phyloP scores from a whole-genome alignment of 2,797 vertebrate species.

The Ctenochaetus hawaiiensis region DNA sequence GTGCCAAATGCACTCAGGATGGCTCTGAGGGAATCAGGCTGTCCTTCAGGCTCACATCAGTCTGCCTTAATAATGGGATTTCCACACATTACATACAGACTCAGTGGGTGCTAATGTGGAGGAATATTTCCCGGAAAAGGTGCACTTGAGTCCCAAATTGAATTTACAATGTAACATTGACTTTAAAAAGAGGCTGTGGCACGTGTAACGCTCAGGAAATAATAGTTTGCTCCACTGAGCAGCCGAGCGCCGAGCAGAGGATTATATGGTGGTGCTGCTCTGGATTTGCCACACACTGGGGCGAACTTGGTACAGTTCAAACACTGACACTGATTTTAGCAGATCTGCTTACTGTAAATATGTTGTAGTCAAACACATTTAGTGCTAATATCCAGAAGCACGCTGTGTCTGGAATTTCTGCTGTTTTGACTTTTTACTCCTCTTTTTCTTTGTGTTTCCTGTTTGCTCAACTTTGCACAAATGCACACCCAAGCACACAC shows the following conservation, averaged over 20 bases:
- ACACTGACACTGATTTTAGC: slow-evolving; percentile 34
- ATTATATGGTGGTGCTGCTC: slow-evolving; percentile 44
- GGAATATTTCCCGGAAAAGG: slow-evolving; percentile 66
- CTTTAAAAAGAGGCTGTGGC: slow-evolving; percentile 60
- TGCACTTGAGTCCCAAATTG: slow-evolving; percentile 66
- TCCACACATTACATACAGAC: slow-evolving; percentile 68
- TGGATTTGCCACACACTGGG: slow-evolving; percentile 39
- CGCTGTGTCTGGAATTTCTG: slow-evolving; percentile 52
- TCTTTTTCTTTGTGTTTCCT: slow-evolving; percentile 43
- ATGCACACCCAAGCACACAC: not conserved
- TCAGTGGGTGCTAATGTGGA: slow-evolving; percentile 56
- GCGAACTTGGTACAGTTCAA: slow-evolving; percentile 28
- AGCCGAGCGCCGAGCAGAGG: slow-evolving; percentile 46
- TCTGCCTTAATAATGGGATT: slow-evolving; percentile 73
- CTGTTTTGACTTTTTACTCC: slow-evolving; percentile 53
- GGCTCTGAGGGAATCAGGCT: slow-evolving; percentile 52
- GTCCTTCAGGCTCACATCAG: slow-evolving; percentile 66
- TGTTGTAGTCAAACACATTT: slow-evolving; percentile 25
- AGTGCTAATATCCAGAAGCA: slow-evolving; percentile 33
- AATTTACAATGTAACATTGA: slow-evolving; percentile 71
- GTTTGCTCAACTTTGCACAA: slow-evolving; percentile 23
- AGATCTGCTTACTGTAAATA: slow-evolving; percentile 57
- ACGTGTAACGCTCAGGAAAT: slow-evolving; percentile 67
- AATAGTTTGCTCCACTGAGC: slow-evolving; percentile 55
- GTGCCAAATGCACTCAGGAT: slow-evolving; percentile 50